phyloP scores from a whole-genome alignment of 1,140 invertebrate genomes.

The Musca domestica region DNA sequence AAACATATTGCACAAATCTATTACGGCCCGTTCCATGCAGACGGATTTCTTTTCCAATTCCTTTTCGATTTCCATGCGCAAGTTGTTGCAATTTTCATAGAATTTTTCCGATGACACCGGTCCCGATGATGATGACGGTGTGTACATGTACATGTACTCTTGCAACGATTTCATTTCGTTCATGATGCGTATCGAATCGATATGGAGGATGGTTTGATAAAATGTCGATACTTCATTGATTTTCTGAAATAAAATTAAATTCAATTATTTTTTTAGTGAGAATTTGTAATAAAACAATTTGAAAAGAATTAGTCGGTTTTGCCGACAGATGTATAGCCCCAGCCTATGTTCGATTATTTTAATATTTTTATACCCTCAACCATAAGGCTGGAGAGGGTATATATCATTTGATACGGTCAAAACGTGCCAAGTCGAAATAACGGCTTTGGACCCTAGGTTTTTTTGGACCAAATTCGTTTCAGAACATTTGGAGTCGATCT shows the following conservation, averaged over 20 bases:
- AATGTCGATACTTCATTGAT: slow-evolving; percentile 36
- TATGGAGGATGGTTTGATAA: slow-evolving; percentile 61
- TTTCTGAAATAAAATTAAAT: slow-evolving; percentile 30
- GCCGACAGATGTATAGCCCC: no score
- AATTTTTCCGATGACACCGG: slow-evolving; percentile 67
- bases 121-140: slow-evolving; percentile 58
- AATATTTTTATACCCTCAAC: no score
- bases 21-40: slow-evolving; percentile 64
- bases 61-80: slow-evolving; percentile 55
- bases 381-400: no score
- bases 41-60: slow-evolving; percentile 55
- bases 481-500: no score
- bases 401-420: no score
- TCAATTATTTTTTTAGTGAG: no score
- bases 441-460: no score
- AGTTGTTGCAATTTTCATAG: slow-evolving; percentile 63
- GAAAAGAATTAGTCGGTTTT: no score
- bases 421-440: no score
- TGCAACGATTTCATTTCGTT: slow-evolving; percentile 67
- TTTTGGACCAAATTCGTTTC: no score
- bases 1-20: slow-evolving; percentile 71
- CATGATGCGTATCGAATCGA: slow-evolving; percentile 74
- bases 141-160: slow-evolving; percentile 63
- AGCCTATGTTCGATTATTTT: no score
- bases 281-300: no score